A percentile compares a stretch with the other conserved stretches of the same genome.
These are phyloP conservation scores for Cyprinodon brontotheroides DNA, from an alignment of 2,113 vertebrate genomes.

Conservation along the genomic window DNA sequence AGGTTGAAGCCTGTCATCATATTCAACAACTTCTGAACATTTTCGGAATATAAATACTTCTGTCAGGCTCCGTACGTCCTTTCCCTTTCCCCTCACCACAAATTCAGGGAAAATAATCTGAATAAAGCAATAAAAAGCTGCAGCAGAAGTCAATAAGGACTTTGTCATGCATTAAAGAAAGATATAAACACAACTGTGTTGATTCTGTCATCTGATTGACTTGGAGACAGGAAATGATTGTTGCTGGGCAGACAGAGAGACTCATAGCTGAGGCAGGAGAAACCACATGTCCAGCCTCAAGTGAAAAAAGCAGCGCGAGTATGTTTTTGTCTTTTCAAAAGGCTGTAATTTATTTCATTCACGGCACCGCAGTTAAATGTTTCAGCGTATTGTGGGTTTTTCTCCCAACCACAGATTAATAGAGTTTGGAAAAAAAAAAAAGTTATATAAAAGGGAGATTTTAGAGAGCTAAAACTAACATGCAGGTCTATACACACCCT, in stretches of 20 bases:
- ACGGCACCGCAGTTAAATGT: slow-evolving; percentile 39
- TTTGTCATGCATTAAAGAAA: slow-evolving; percentile 46
- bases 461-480: slow-evolving; percentile 29
- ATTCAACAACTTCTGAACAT: too few relatives aligned
- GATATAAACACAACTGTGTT: slow-evolving; percentile 38
- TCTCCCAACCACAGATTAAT: slow-evolving; percentile 31
- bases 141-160: slow-evolving; percentile 53
- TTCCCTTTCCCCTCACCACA: not conserved
- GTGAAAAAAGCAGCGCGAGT: slow-evolving; percentile 43
- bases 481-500: slow-evolving; percentile 35
- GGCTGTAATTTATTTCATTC: slow-evolving; percentile 54
- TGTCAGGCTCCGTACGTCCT: not conserved
- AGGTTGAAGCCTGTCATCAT: too few relatives aligned
- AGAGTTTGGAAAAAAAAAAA: slow-evolving; percentile 6
- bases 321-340: slow-evolving; percentile 49
- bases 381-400: slow-evolving; percentile 16
- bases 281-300: slow-evolving; percentile 74
- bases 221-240: slow-evolving; percentile 76
- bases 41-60: not conserved
- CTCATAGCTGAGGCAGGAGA: slow-evolving; percentile 64
- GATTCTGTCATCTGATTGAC: slow-evolving; percentile 63
- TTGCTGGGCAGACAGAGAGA: slow-evolving; percentile 70
- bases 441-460: slow-evolving; percentile 29
- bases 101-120: slow-evolving; percentile 7
- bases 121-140: slow-evolving; percentile 11